Conservation (phyloP, 53 echinoderm and acorn worm genomes). For the Holothuria scabra region DNA sequence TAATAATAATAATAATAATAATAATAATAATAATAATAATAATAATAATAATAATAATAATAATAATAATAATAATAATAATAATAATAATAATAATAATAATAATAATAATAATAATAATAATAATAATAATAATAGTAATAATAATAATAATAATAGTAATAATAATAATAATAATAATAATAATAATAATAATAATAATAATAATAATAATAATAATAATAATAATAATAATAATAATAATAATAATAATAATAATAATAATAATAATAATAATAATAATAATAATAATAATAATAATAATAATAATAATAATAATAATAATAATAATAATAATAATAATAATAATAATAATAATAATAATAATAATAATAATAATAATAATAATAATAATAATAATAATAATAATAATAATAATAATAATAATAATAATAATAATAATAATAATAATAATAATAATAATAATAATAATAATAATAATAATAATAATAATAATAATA, state of each 20-base stretch:
- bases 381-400: too few species aligned
- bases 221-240: not conserved
- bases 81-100: conserved; percentile 5
- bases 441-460: not conserved
- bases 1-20: not conserved
- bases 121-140: not conserved
- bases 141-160: too few species aligned
- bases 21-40: conserved; percentile 6
- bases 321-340: not conserved
- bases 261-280: not conserved
- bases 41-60: conserved; percentile 3
- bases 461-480: not conserved
- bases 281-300: not conserved
- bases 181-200: not conserved
- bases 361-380: too few species aligned
- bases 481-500: not conserved
- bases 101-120: conserved; percentile 1
- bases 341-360: not conserved
- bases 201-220: not conserved
- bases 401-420: too few species aligned
- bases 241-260: conserved; percentile 19
- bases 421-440: too few species aligned
- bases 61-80: conserved; percentile 1
- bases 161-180: not conserved
- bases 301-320: not conserved